Evolutionary conservation across 2,113 vertebrate genomes (phyloP).

Genomic region (Ophiodon elongatus): DNA sequence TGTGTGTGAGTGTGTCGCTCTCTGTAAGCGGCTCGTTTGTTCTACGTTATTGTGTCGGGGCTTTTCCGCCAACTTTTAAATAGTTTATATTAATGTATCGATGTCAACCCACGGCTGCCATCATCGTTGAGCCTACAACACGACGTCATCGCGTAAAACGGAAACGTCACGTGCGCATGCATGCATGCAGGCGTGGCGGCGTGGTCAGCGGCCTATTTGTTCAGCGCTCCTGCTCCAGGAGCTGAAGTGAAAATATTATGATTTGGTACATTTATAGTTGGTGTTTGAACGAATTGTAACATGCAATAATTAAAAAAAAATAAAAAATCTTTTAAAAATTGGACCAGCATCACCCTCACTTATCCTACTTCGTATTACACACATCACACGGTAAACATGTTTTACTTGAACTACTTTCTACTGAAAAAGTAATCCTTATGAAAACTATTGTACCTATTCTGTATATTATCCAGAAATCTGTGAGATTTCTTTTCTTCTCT

Average conservation of each 20-base stretch:
- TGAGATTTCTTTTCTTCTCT: not conserved
- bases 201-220: not conserved
- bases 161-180: constrained; percentile 46
- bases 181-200: not conserved
- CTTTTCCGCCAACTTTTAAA: constrained; percentile 81
- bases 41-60: constrained; percentile 51
- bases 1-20: constrained; percentile 62
- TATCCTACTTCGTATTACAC: no score
- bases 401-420: not conserved
- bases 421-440: not conserved
- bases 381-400: not conserved
- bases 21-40: constrained; percentile 63
- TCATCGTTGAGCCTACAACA: constrained; percentile 73
- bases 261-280: not conserved
- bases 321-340: no score
- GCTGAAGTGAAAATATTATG: not conserved
- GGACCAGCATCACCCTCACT: not conserved
- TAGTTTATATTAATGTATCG: constrained; percentile 79
- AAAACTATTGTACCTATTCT: not conserved
- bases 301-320: no score
- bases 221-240: not conserved
- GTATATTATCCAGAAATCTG: not conserved
- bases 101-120: constrained; percentile 84
- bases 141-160: constrained; percentile 69
- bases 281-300: not conserved